A percentile compares a stretch with the other conserved stretches of the same genome.
These are phyloP conservation scores for Orthosia gothica DNA, from an alignment of 2,888 invertebrate genomes.

Conservation along the genomic window DNA sequence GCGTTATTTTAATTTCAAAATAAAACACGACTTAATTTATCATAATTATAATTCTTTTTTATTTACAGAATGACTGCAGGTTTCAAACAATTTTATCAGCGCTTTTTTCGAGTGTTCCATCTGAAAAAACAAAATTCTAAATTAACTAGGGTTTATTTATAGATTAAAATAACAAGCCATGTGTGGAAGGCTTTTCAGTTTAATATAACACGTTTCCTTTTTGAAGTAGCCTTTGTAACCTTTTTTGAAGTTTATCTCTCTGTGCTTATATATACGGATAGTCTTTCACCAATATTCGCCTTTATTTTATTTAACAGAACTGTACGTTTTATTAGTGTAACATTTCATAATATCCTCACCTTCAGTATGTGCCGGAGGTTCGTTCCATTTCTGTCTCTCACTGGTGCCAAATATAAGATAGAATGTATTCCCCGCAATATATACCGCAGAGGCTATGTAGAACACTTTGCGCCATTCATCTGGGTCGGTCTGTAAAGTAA, in stretches of 20 bases:
- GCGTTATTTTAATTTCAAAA: background rate
- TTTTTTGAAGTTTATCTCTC: too few relatives aligned
- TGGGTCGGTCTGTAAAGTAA: slow-evolving; percentile 88
- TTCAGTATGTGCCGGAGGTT: slow-evolving; percentile 29
- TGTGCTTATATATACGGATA: too few relatives aligned
- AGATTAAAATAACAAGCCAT: background rate
- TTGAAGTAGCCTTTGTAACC: too few relatives aligned
- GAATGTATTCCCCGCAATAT: slow-evolving; percentile 92
- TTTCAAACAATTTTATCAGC: slow-evolving; percentile 43
- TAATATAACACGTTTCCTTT: background rate
- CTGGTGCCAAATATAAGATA: slow-evolving; percentile 92
- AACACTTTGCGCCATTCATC: slow-evolving; percentile 94
- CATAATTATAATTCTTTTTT: background rate
- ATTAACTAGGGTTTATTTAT: background rate
- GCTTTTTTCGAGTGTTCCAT: slow-evolving; percentile 1
- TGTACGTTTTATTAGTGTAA: background rate
- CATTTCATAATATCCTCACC: background rate
- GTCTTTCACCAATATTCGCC: background rate
- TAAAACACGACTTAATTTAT: background rate
- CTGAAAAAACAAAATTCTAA: slow-evolving; percentile 26
- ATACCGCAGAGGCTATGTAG: slow-evolving; percentile 93
- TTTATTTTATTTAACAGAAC: background rate
- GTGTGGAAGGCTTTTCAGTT: background rate
- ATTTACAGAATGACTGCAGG: background rate
- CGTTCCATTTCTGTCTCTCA: slow-evolving; percentile 61